These are phyloP conservation scores for Cyprinella venusta DNA, from an alignment of 2,797 vertebrate genomes.

Conservation along the genomic window DNA sequence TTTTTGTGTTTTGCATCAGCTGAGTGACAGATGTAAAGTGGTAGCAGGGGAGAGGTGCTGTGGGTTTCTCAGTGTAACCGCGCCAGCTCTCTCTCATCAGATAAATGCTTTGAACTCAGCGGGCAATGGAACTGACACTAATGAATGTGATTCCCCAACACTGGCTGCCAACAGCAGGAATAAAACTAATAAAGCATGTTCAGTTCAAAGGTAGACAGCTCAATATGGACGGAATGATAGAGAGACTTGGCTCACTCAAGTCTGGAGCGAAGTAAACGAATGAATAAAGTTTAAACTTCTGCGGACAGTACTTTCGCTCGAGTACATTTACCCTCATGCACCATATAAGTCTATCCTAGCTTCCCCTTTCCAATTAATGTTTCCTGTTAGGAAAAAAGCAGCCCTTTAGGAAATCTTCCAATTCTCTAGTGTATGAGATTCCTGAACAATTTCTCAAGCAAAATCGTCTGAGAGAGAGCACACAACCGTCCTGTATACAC, in stretches of 20 bases:
- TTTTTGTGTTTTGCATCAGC: slow-evolving; percentile 66
- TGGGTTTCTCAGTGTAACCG: slow-evolving; percentile 64
- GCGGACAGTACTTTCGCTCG: neutral
- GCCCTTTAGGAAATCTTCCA: slow-evolving; percentile 17
- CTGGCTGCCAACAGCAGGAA: slow-evolving; percentile 70
- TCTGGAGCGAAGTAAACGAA: slow-evolving; percentile 52
- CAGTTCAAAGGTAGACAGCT: slow-evolving; percentile 61
- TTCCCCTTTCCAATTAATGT: slow-evolving; percentile 24
- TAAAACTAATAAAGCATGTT: slow-evolving; percentile 66
- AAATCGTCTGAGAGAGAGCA: neutral
- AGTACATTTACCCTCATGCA: slow-evolving; percentile 10
- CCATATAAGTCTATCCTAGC: neutral
- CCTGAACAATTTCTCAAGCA: slow-evolving; percentile 29
- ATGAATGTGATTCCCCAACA: slow-evolving; percentile 73
- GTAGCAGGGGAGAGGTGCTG: slow-evolving; percentile 62
- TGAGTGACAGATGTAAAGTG: slow-evolving; percentile 70
- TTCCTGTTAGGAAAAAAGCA: slow-evolving; percentile 11
- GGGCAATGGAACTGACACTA: slow-evolving; percentile 74
- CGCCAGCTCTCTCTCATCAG: slow-evolving; percentile 65
- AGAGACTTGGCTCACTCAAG: slow-evolving; percentile 54
- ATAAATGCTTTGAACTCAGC: slow-evolving; percentile 70
- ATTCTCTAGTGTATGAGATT: slow-evolving; percentile 26
- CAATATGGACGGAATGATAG: slow-evolving; percentile 60
- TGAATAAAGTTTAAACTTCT: slow-evolving; percentile 46
- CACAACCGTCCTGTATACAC: neutral